Conservation (phyloP, 1,140 invertebrate genomes). For the Venturia canescens region DNA sequence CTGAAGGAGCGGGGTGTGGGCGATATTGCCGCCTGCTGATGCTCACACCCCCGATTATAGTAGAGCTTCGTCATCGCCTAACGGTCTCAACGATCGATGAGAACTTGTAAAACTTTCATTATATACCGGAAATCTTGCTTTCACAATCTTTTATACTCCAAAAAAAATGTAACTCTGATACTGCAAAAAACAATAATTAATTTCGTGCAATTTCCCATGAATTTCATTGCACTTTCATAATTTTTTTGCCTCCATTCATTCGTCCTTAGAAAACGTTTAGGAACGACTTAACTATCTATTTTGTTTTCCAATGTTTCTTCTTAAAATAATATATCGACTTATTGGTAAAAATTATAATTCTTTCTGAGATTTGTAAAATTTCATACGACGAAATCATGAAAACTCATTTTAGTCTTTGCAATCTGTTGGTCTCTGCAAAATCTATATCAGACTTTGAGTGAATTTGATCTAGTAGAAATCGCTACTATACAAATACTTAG, state of each 20-base stretch:
- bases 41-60: slow-evolving; percentile 17
- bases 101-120: slow-evolving; percentile 41
- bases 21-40: slow-evolving; percentile 26
- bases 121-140: neutral
- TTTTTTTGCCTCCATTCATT: neutral
- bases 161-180: neutral
- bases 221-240: neutral
- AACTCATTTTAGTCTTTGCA: too few species aligned
- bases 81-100: slow-evolving; percentile 47
- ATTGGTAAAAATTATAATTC: too few species aligned
- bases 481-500: too few species aligned
- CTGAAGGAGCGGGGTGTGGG: neutral
- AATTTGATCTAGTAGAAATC: too few species aligned
- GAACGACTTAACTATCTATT: too few species aligned
- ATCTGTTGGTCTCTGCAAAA: too few species aligned
- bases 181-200: too few species aligned
- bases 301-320: too few species aligned
- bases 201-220: too few species aligned
- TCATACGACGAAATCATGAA: too few species aligned
- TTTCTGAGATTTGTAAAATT: neutral
- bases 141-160: neutral
- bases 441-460: too few species aligned
- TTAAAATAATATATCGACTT: too few species aligned
- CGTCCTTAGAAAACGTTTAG: neutral
- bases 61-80: slow-evolving; percentile 50